A percentile compares a stretch with the other conserved stretches of the same genome.
Evolutionary conservation across 2,888 invertebrate genomes (phyloP).

Genomic region (Uropetala carovei): DNA sequence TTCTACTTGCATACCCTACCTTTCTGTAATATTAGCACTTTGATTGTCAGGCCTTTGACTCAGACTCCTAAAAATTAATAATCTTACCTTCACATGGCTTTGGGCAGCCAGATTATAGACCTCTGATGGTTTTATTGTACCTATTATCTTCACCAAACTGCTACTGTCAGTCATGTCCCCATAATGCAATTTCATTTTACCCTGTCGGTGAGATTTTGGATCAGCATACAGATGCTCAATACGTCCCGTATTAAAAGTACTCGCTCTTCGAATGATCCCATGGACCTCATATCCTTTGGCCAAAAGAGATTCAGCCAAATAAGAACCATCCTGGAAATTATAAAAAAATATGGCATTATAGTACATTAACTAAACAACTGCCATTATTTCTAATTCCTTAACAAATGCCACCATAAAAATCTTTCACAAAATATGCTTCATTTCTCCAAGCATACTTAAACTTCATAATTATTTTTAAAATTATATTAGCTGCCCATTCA

Average conservation of each 20-base stretch:
- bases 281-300: slow-evolving; percentile 96
- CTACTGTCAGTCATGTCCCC: slow-evolving; percentile 99
- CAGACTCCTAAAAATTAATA: neutral
- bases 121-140: slow-evolving; percentile 88
- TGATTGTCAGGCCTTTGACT: too few species aligned
- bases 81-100: slow-evolving; percentile 95
- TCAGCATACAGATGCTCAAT: slow-evolving; percentile 97
- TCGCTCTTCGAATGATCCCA: slow-evolving; percentile 95
- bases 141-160: slow-evolving; percentile 92
- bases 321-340: slow-evolving; percentile 93
- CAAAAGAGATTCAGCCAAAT: slow-evolving; percentile 94
- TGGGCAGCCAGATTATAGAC: slow-evolving; percentile 99
- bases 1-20: too few species aligned
- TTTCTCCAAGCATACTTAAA: too few species aligned
- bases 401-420: neutral
- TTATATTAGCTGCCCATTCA: too few species aligned
- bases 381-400: neutral
- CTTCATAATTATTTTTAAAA: slow-evolving; percentile 7
- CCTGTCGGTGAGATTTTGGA: slow-evolving; percentile 91
- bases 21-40: too few species aligned
- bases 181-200: slow-evolving; percentile 95
- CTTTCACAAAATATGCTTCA: too few species aligned
- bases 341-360: slow-evolving; percentile 33
- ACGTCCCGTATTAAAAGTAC: slow-evolving; percentile 96
- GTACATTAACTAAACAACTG: slow-evolving; percentile 28